Evolutionary conservation across 2,888 invertebrate species (phyloP).

Genomic region (Phorcus lineatus): DNA sequence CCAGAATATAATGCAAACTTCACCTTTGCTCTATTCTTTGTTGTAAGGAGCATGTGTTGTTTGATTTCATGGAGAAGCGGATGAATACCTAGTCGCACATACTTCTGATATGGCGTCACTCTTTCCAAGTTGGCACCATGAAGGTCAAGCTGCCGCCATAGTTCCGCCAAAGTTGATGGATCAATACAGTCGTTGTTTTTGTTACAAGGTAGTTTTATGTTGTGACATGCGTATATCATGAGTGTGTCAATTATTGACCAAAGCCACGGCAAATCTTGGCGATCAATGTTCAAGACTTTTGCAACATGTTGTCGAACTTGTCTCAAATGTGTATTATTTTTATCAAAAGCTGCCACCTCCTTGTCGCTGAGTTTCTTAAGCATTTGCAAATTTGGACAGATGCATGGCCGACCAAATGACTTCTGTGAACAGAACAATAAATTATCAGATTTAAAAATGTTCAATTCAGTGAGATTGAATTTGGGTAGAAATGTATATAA

Average conservation of each 20-base stretch:
- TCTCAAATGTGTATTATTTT: not conserved
- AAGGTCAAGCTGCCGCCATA: slow-evolving; percentile 55
- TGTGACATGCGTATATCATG: slow-evolving; percentile 90
- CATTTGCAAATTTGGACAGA: slow-evolving; percentile 83
- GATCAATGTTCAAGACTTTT: slow-evolving; percentile 71
- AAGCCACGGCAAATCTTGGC: slow-evolving; percentile 80
- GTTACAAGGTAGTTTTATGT: slow-evolving; percentile 86
- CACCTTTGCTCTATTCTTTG: slow-evolving; percentile 29
- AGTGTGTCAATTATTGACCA: slow-evolving; percentile 87
- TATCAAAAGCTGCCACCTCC: not conserved
- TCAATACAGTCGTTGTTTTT: slow-evolving; percentile 72
- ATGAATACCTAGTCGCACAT: slow-evolving; percentile 85
- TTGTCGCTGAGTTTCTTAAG: slow-evolving; percentile 70
- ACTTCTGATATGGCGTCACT: slow-evolving; percentile 73
- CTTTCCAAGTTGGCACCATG: slow-evolving; percentile 44
- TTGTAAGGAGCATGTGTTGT: slow-evolving; percentile 47
- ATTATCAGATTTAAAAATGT: slow-evolving; percentile 75
- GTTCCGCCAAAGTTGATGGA: slow-evolving; percentile 45
- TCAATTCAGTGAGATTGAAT: slow-evolving; percentile 82
- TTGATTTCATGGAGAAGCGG: slow-evolving; percentile 89
- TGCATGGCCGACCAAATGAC: slow-evolving; percentile 87
- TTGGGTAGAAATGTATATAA: slow-evolving; percentile 84
- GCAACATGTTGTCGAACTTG: slow-evolving; percentile 16
- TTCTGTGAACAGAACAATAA: slow-evolving; percentile 79
- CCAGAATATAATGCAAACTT: slow-evolving; percentile 88